A percentile compares a stretch with the other conserved stretches of the same genome.
Evolutionary conservation across 2,888 invertebrate genomes (phyloP).

Genomic region (Lasioglossum villosulum): DNA sequence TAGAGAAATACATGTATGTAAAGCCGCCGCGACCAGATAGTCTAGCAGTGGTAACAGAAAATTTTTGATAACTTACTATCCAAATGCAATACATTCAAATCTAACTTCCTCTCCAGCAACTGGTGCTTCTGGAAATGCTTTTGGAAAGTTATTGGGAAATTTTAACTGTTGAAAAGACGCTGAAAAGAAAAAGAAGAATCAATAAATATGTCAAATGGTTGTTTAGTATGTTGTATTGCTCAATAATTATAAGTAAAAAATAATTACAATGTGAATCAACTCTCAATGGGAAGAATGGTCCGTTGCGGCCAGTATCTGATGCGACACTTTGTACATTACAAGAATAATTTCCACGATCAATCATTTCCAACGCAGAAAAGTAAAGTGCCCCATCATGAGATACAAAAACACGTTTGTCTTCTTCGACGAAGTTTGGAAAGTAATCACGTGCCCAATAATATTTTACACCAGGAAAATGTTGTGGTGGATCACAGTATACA

Average conservation of each 20-base stretch:
- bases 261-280: slow-evolving; percentile 92
- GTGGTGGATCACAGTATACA: slow-evolving; percentile 96
- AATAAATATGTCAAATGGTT: slow-evolving; percentile 15
- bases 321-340: slow-evolving; percentile 96
- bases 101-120: slow-evolving; percentile 95
- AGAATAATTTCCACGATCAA: slow-evolving; percentile 95
- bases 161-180: slow-evolving; percentile 95
- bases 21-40: too few species aligned
- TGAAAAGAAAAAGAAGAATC: slow-evolving; percentile 73
- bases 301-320: slow-evolving; percentile 94
- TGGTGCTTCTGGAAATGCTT: slow-evolving; percentile 97
- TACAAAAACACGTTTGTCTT: slow-evolving; percentile 96
- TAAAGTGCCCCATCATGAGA: slow-evolving; percentile 97
- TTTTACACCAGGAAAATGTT: slow-evolving; percentile 94
- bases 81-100: slow-evolving; percentile 97
- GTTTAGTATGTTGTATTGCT: neutral
- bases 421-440: slow-evolving; percentile 96
- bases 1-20: too few species aligned
- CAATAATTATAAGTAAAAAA: neutral
- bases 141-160: slow-evolving; percentile 97
- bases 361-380: slow-evolving; percentile 96
- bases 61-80: slow-evolving; percentile 88
- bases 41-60: too few species aligned
- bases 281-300: slow-evolving; percentile 93
- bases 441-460: slow-evolving; percentile 96